Evolutionary conservation across 2,113 vertebrate species (phyloP), one percentile per base, ranked within the genome.

Genomic region (Romanogobio albipinnatus): DNA sequence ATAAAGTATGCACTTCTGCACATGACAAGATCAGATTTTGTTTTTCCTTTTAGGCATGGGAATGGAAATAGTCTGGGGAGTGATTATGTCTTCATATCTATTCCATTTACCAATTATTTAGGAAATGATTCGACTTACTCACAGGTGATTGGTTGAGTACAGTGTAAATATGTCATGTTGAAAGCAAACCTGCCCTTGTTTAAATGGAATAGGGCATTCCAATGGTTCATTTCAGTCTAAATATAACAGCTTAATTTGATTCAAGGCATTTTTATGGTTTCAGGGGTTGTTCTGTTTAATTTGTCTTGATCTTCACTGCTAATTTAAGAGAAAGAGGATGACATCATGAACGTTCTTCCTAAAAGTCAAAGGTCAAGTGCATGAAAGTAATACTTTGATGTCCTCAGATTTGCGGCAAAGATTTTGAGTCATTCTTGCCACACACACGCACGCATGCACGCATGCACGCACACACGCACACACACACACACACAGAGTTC

Each of bases 341-440:
- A 49, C 76, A 81, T 78, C 47, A 78, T 62, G 14, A 33, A 56
- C 1, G 4, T 13, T 78, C 33, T 78, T 83, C 3, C 9, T 13
- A 19, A 26, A 26, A 47, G 53, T n/a, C 49, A 59, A n/a, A 43
- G 53, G 68, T 74, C 68, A 83, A 68, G 45, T 24, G 45, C 3
- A 14, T 51, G 26, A 76, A 59, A 81, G 45, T 61, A 84, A 36
- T 62, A 81, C 10, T 62, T 56, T 22, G 24, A 58, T 76, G 45
- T n/a, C 47, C 81, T 86, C 26, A 47, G 33, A 70, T 62, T 61
- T 49, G 19, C 9, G 0, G 33, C 6, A 1, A 29, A 56, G 36
- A 11, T 17, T 76, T 76, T 83, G 75, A 78, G 43, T 49, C 45
- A 76, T 80, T 51, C 85, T 70, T 49, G 59, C 61, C 24, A 51